Conservation (phyloP, 2,113 vertebrate genomes). For the Tachysurus fulvidraco region DNA sequence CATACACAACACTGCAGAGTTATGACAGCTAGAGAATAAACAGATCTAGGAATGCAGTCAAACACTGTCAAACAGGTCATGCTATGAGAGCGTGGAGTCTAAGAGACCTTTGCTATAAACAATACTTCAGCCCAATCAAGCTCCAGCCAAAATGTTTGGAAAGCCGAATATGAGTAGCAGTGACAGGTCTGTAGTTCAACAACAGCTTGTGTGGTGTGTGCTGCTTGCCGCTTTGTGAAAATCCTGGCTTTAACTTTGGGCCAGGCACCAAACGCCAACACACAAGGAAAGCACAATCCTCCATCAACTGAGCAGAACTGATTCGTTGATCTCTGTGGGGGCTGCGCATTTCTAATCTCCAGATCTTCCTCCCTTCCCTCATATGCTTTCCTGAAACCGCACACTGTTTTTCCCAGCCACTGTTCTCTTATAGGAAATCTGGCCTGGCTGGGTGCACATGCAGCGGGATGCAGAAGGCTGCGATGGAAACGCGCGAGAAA, state of each 20-base stretch:
- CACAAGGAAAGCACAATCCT: slow-evolving; percentile 32
- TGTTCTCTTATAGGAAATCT: slow-evolving; percentile 32
- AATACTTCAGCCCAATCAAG: slow-evolving; percentile 38
- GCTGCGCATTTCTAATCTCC: slow-evolving; percentile 39
- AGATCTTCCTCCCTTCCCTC: slow-evolving; percentile 31
- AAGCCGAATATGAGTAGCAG: slow-evolving; percentile 22
- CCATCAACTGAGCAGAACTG: slow-evolving; percentile 47
- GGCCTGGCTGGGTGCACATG: slow-evolving; percentile 13
- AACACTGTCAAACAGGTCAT: slow-evolving; percentile 21
- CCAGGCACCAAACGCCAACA: slow-evolving; percentile 8
- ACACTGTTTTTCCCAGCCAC: slow-evolving; percentile 30
- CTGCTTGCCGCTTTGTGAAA: slow-evolving; percentile 15
- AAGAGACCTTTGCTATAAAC: slow-evolving; percentile 28
- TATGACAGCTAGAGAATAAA: slow-evolving; percentile 26
- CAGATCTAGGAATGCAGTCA: slow-evolving; percentile 24
- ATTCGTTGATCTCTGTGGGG: slow-evolving; percentile 37
- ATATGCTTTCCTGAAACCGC: slow-evolving; percentile 27
- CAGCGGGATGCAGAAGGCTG: slow-evolving; percentile 25
- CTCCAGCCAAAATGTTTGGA: slow-evolving; percentile 36
- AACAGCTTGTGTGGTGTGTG: slow-evolving; percentile 10
- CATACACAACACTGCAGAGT: slow-evolving; percentile 2
- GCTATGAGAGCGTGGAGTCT: background rate
- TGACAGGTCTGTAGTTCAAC: slow-evolving; percentile 23
- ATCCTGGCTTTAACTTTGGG: slow-evolving; percentile 9
- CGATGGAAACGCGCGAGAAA: slow-evolving; percentile 35